These are phyloP conservation scores for Galerucella calmariensis DNA, from an alignment of 2,888 invertebrate genomes.

Conservation along the genomic window DNA sequence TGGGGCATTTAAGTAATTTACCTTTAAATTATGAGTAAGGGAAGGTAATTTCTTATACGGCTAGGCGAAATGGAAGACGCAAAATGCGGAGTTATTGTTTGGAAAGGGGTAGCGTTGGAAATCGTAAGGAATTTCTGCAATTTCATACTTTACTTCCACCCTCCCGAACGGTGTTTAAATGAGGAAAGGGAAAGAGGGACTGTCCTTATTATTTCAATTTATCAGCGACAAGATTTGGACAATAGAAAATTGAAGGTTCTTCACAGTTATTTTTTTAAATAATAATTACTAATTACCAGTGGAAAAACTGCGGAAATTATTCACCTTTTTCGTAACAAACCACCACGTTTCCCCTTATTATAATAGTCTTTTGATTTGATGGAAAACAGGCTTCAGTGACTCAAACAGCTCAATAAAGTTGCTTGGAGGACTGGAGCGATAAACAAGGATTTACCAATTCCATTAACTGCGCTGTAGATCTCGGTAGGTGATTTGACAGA, in stretches of 20 bases:
- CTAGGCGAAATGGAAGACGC: slow-evolving; percentile 30
- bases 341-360: too few relatives aligned
- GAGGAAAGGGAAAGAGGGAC: slow-evolving; percentile 1
- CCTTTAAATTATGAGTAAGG: slow-evolving; percentile 60
- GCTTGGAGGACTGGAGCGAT: too few relatives aligned
- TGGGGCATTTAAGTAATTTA: slow-evolving; percentile 62
- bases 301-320: too few relatives aligned
- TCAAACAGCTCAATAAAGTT: too few relatives aligned
- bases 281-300: too few relatives aligned
- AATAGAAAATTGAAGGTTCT: neutral
- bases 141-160: slow-evolving; percentile 36
- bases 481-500: too few relatives aligned
- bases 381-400: too few relatives aligned
- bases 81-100: slow-evolving; percentile 50
- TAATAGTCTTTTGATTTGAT: too few relatives aligned
- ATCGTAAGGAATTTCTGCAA: slow-evolving; percentile 38
- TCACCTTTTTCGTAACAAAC: too few relatives aligned
- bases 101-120: slow-evolving; percentile 13
- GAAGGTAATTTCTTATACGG: slow-evolving; percentile 52
- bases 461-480: too few relatives aligned
- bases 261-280: too few relatives aligned
- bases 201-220: neutral
- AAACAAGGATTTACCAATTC: too few relatives aligned
- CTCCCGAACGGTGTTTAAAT: slow-evolving; percentile 15
- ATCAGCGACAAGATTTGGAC: neutral